phyloP scores from a whole-genome alignment of 1,140 invertebrate genomes.

The Phocides pigmalion region DNA sequence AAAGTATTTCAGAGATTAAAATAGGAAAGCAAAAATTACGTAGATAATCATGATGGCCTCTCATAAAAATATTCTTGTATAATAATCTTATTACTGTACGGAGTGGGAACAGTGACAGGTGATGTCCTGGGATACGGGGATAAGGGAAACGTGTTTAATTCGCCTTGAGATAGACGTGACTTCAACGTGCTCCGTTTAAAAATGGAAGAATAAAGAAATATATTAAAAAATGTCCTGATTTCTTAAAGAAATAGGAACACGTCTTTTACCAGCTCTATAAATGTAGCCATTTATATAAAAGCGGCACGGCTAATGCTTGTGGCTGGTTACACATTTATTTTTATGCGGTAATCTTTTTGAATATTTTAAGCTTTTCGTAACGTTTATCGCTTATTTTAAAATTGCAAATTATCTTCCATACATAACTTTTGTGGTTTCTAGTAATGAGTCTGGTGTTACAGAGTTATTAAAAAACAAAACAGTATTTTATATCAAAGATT shows the following conservation, averaged over 20 bases:
- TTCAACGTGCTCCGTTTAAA: slow-evolving; percentile 7
- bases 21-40: slow-evolving; percentile 7
- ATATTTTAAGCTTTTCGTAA: too few relatives aligned
- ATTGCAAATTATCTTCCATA: too few relatives aligned
- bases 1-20: slow-evolving; percentile 1
- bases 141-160: slow-evolving; percentile 30
- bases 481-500: too few relatives aligned
- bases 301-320: too few relatives aligned
- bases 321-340: too few relatives aligned
- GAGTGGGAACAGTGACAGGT: slow-evolving; percentile 23
- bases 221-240: slow-evolving; percentile 5
- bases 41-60: neutral
- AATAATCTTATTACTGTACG: slow-evolving; percentile 24
- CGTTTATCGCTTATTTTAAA: too few relatives aligned
- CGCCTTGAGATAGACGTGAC: slow-evolving; percentile 33
- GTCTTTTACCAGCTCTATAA: too few relatives aligned
- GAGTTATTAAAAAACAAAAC: too few relatives aligned
- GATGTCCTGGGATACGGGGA: slow-evolving; percentile 22
- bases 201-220: neutral
- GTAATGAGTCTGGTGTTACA: too few relatives aligned
- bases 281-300: too few relatives aligned
- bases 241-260: slow-evolving; percentile 17
- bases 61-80: slow-evolving; percentile 14
- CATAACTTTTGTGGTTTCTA: too few relatives aligned
- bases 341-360: too few relatives aligned